Conservation (phyloP, 2,888 invertebrate genomes). For the Drosophila merina region DNA sequence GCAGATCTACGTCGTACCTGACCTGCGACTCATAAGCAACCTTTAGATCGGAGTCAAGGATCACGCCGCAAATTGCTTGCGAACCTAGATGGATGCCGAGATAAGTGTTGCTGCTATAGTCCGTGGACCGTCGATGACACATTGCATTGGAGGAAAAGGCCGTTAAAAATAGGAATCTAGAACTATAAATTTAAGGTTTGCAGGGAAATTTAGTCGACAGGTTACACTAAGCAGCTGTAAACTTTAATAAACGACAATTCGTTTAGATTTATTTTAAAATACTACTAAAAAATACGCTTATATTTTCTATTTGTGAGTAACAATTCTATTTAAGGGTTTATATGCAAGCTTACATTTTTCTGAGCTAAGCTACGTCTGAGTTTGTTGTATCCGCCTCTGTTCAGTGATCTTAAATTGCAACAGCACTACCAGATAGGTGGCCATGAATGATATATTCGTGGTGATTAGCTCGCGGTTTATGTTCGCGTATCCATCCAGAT, state of each 20-base stretch:
- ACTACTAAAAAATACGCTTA: too few species aligned
- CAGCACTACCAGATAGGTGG: slow-evolving; percentile 89
- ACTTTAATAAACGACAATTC: background rate
- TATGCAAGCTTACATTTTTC: too few species aligned
- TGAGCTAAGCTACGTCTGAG: background rate
- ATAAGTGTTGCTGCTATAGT: slow-evolving; percentile 49
- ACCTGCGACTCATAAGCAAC: slow-evolving; percentile 90
- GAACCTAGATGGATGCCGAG: slow-evolving; percentile 56
- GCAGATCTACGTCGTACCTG: slow-evolving; percentile 94
- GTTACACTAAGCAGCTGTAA: slow-evolving; percentile 3
- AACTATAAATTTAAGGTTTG: background rate
- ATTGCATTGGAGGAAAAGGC: slow-evolving; percentile 24
- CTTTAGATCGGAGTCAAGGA: slow-evolving; percentile 89
- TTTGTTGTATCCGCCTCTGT: slow-evolving; percentile 65
- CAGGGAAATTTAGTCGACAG: background rate
- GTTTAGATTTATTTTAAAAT: background rate
- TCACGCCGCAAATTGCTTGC: slow-evolving; percentile 91
- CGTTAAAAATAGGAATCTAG: too few species aligned
- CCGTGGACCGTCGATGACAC: slow-evolving; percentile 46
- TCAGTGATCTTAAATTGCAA: slow-evolving; percentile 89
- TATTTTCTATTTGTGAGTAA: too few species aligned
- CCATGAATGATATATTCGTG: slow-evolving; percentile 89
- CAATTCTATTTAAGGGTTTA: too few species aligned
- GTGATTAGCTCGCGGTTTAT: slow-evolving; percentile 89
- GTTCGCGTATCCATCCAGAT: slow-evolving; percentile 89